Evolutionary conservation across 2,888 invertebrate genomes (phyloP), one percentile per base, ranked within the genome.

Genomic region (Drosophila koepferae): DNA sequence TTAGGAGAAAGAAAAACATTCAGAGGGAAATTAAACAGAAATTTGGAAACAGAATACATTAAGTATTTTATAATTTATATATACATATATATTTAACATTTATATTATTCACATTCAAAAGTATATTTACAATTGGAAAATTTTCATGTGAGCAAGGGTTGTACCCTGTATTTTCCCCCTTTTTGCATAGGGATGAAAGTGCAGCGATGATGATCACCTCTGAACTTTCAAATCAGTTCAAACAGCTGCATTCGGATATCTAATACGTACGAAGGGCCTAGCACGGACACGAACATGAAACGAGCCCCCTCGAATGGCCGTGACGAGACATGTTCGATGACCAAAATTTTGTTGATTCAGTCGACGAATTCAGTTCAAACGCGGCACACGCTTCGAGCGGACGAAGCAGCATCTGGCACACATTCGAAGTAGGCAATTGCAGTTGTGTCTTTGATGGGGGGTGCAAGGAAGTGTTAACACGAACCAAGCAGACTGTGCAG

Each of bases 361-460:
- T 84, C 87, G 81, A 73, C 72, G 68, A 73, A 64, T 84, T 74
- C 66, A 59, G 68, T 81, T 87, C 76, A 79, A 68, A 79, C 87
- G 79, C 67, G 79, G 56, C 85, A 64, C 85, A 84, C 85, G 85
- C 51, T 74, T 78, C 41, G 44, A 78, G 63, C 84, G 87, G 71
- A 78, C 55, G 12, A 49, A 77, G 38, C 67, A 64, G 23, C 36
- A 36, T 59, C 36, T 68, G n/a, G 8, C 36, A 36, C 46, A 48
- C 18, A 31, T 46, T 70, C 20, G 53, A 55, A 73, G 62, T 63
- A 59, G 48, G 49, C 44, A 36, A 40, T n/a, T 56, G 2, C 10
- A 51, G 55, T 68, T 49, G 49, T 46, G 53, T 41, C 41, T 64
- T 60, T 49, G 60, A 20, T 18, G 53, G 16, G 53, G 16, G 43